Evolutionary conservation across 2,797 vertebrate genomes (phyloP), one percentile per base, ranked within the genome.

Genomic region (Pangasius mekongensis): DNA sequence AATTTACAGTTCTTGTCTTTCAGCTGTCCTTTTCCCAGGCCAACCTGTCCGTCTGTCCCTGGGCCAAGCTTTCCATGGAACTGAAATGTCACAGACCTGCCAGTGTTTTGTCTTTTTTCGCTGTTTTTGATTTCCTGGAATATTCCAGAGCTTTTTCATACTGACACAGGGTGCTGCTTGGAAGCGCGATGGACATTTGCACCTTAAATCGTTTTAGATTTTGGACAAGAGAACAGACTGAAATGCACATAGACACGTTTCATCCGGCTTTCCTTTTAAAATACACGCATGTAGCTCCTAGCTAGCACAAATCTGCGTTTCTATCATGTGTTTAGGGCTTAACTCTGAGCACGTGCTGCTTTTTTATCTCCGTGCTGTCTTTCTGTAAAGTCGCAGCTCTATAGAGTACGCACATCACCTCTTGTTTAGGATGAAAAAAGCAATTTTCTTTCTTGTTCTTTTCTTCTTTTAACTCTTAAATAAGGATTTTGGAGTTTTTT

Each of bases 71-170:
- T 83, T 83, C 52, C 66, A 56, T 56, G 58, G 66, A 87, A 87
- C 54, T 47, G 30, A 82, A 36, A 47, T 60, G 77, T 83, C 66
- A 82, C 43, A 14, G 78, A 83, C 67, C 60, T 77, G 80, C 56
- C 81, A 87, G 81, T 43, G 13, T 58, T 54, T 78, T 52, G 74
- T 77, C 74, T 77, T 77, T 52, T 76, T 49, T 47, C 2, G 11
- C 24, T 49, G 10, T 74, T 49, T 77, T 54, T 77, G 27, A 87
- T 67, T 43, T 84, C 60, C 58, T 77, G 87, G 60, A 88, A 78
- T 84, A 67, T 84, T 88, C 58, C 81, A 66, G 36, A 77, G 30
- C 39, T 24, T 80, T 36, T 66, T 84, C 22, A 76, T 88, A 27
- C 30, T 8, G 73, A 27, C 52, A 10, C 47, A 5, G 49, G 24